phyloP scores from a whole-genome alignment of 2,888 invertebrate species.

The Mesorhabditis sp. region DNA sequence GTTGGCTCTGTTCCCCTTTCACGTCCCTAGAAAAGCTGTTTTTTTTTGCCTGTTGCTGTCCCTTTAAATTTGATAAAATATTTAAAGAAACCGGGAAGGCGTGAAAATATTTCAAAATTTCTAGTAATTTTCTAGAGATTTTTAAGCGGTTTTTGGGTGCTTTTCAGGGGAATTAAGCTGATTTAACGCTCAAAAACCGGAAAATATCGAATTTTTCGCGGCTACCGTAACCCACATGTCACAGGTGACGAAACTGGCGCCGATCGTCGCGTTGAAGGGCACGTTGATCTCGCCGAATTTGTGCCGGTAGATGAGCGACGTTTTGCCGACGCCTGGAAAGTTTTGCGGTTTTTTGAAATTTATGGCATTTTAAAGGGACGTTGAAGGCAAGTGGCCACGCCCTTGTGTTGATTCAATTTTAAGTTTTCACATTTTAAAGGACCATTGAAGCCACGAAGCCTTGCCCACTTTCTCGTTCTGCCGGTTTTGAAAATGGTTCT shows the following conservation, averaged over 20 bases:
- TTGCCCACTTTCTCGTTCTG: too few relatives aligned
- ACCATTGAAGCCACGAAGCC: too few relatives aligned
- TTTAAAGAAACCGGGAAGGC: not conserved
- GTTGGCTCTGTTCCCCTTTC: conserved; percentile 23
- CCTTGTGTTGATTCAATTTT: too few relatives aligned
- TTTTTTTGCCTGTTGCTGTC: not conserved
- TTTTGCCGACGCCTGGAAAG: conserved; percentile 35
- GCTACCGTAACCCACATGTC: conserved; percentile 24
- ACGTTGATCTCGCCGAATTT: conserved; percentile 29
- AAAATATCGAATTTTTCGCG: not conserved
- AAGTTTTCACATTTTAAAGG: not conserved
- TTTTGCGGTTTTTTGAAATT: too few relatives aligned
- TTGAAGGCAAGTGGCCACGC: too few relatives aligned
- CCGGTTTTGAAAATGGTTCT: too few relatives aligned
- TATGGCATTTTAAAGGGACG: too few relatives aligned
- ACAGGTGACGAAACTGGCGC: conserved; percentile 41
- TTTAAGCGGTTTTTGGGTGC: too few relatives aligned
- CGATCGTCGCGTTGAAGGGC: conserved; percentile 45
- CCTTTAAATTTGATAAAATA: not conserved
- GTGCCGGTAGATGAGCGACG: conserved; percentile 38
- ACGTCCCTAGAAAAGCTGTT: conserved; percentile 19
- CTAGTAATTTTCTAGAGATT: too few relatives aligned
- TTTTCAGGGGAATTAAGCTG: too few relatives aligned
- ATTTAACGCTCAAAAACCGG: too few relatives aligned
- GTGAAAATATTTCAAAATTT: too few relatives aligned